Evolutionary conservation across 2,113 vertebrate species (phyloP).

Genomic region (Cricetomys ansorgei): DNA sequence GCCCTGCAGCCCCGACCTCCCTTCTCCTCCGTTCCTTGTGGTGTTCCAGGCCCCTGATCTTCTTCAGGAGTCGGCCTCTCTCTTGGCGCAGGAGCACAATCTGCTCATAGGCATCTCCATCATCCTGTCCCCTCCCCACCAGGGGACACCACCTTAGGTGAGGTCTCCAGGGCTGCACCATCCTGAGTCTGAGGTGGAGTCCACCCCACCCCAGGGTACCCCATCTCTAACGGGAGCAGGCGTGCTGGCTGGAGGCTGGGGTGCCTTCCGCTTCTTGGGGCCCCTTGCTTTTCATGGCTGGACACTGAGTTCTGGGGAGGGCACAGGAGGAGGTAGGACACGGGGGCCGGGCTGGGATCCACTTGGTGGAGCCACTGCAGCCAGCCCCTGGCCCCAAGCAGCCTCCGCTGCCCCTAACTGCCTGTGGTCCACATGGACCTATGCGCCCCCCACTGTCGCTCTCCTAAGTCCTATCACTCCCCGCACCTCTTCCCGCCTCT

Average conservation of each 20-base stretch:
- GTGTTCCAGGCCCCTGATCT: conserved; percentile 93
- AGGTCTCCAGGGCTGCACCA: neutral
- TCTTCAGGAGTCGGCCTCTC: conserved; percentile 95
- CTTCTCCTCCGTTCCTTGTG: conserved; percentile 88
- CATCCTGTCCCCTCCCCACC: conserved; percentile 83
- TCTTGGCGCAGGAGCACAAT: conserved; percentile 92
- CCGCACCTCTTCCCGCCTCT: too few relatives aligned
- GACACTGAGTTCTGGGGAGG: too few relatives aligned
- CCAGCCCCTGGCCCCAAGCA: neutral
- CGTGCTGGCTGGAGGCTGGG: too few relatives aligned
- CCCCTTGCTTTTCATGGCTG: too few relatives aligned
- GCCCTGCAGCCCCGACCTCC: conserved; percentile 77
- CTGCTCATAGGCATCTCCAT: conserved; percentile 95
- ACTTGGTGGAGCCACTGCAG: too few relatives aligned
- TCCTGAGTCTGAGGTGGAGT: neutral
- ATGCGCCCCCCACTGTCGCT: neutral
- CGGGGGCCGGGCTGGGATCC: neutral
- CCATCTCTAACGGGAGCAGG: conserved; percentile 81
- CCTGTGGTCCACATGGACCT: too few relatives aligned
- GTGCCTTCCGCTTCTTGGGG: too few relatives aligned
- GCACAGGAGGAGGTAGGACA: neutral
- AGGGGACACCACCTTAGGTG: neutral
- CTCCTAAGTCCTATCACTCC: too few relatives aligned
- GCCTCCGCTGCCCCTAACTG: neutral
- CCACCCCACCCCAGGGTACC: fast-evolving